Evolutionary conservation across 2,888 invertebrate species (phyloP).

Genomic region (Alviniconcha strummeri): DNA sequence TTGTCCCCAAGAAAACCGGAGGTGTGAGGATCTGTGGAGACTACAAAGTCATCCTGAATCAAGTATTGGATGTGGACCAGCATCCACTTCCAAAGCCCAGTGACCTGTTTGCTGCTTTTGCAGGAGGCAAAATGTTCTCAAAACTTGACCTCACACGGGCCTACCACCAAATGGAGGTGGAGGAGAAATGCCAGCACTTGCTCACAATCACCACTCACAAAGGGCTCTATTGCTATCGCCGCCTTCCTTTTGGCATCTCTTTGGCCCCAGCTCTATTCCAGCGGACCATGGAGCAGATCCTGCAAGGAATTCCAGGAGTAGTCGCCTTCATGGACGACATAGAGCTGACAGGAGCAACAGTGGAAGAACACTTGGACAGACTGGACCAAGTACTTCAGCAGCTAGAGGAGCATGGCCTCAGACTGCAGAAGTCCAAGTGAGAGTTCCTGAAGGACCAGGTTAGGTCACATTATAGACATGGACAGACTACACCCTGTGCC

Average conservation of each 20-base stretch:
- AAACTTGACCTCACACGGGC: constrained; percentile 39
- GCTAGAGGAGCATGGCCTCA: background rate
- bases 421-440: no score
- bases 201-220: constrained; percentile 30
- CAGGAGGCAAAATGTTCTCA: constrained; percentile 41
- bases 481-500: no score
- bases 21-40: constrained; percentile 52
- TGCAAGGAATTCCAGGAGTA: constrained; percentile 10
- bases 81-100: constrained; percentile 52
- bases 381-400: constrained; percentile 15
- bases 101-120: constrained; percentile 52
- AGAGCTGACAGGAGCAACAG: constrained; percentile 13
- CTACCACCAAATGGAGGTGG: constrained; percentile 39
- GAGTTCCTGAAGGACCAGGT: no score
- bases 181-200: constrained; percentile 31
- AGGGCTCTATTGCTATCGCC: constrained; percentile 34
- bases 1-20: constrained; percentile 36
- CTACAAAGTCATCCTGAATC: constrained; percentile 53
- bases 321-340: constrained; percentile 19
- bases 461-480: no score
- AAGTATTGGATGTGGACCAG: constrained; percentile 55
- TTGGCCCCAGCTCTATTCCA: constrained; percentile 26
- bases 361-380: constrained; percentile 23
- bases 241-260: constrained; percentile 36
- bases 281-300: constrained; percentile 22